These are phyloP conservation scores for Euphysa ruthae DNA, from an alignment of 30 jellyfish, hydroid and myxozoan species.

Conservation along the genomic window DNA sequence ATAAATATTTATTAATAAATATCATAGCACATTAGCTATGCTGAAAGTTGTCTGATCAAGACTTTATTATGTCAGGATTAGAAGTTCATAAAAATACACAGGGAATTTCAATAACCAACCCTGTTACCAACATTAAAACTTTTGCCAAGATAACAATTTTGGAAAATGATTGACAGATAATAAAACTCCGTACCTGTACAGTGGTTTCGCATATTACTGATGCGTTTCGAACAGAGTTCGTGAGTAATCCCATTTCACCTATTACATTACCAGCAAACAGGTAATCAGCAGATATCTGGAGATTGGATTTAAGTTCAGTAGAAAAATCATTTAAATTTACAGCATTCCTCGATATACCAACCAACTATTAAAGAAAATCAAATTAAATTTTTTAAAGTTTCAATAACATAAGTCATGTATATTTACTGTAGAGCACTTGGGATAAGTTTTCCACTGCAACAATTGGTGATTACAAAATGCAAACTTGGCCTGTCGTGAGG, in stretches of 20 bases:
- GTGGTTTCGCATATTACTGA: slow-evolving; percentile 89
- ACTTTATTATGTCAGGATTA: too few relatives aligned
- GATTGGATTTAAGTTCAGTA: slow-evolving; percentile 9
- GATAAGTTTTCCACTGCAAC: too few relatives aligned
- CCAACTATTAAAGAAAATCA: slow-evolving; percentile 41
- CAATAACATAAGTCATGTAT: too few relatives aligned
- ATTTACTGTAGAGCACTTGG: too few relatives aligned
- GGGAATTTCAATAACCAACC: not conserved
- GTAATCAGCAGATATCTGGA: slow-evolving; percentile 76
- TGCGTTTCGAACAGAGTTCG: slow-evolving; percentile 65
- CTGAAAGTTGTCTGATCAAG: too few relatives aligned
- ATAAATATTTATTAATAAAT: too few relatives aligned
- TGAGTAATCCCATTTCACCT: slow-evolving; percentile 89
- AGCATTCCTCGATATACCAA: slow-evolving; percentile 63
- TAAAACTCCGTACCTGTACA: slow-evolving; percentile 76
- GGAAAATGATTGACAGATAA: not conserved
- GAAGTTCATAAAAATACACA: too few relatives aligned
- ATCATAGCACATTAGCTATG: too few relatives aligned
- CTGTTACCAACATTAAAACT: not conserved
- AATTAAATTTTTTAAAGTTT: too few relatives aligned
- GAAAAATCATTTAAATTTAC: slow-evolving; percentile 19
- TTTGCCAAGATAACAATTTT: not conserved
- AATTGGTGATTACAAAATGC: too few relatives aligned
- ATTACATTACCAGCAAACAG: slow-evolving; percentile 76
- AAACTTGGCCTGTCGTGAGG: too few relatives aligned